Base-by-base conservation (phyloP, 2,888 invertebrate species). In the Lepidocyrtoides sp. region DNA sequence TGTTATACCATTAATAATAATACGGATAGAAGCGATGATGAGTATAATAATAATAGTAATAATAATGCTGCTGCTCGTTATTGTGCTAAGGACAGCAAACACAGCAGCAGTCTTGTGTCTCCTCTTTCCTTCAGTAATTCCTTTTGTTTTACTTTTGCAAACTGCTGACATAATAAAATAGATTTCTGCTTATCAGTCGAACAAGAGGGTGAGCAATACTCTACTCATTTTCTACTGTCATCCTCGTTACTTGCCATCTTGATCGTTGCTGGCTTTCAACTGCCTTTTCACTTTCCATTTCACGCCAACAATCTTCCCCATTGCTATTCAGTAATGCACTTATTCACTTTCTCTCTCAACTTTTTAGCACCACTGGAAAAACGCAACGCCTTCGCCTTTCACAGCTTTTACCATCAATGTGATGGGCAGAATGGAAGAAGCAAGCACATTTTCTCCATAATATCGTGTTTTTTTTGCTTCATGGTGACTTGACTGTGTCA, bases 121-220 rank as follows among this genome's bases (percentile, higher is more conserved):
- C n/a, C 3, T 57, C 17, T 57, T 8, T n/a, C 57, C 7, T 29
- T 63, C 7, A 1, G 72, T 72, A 72, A 72, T 36, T 17, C 20
- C 41, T 72, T 72, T 41, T 77, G 77, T 77, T 77, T 77, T 51
- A 77, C 77, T 77, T 77, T 51, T 51, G 1, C 77, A 77, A 77
- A 75, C 29, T 75, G 66, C 66, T 36, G 75, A 77, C 77, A 77
- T 51, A n/a, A n/a, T n/a, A 51, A 77, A 77, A 51, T 75, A 75
- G 44, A 75, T 75, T 48, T 75, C 44, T 72, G 20, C n/a, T 41
- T 44, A 36, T 44, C 17, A 44, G 0, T 20, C 14, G 32, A 10
- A 8, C 1, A 8, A 36, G 20, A 72, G 32, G 12, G 77, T 26
- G 8, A 54, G n/a, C 5, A 36, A 44, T 14, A 41, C 26, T 44